Base-by-base conservation (phyloP, 1,140 invertebrate species). In the Heterodera schachtii region DNA sequence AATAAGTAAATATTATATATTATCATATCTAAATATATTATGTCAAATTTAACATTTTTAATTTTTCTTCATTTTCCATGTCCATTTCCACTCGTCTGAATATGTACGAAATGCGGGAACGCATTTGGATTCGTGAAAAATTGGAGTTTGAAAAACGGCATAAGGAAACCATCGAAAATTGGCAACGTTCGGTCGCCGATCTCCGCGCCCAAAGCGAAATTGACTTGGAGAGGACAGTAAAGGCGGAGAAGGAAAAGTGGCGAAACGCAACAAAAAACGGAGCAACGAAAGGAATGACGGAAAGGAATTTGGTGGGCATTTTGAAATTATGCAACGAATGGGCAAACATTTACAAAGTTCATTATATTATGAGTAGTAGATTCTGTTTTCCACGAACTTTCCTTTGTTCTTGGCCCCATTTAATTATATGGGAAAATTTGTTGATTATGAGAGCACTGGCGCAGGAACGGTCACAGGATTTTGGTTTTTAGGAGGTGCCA, bases 81-180 rank as follows among this genome's bases (percentile, higher is more conserved):
- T 47, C 49, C n/a, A 77, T n/a, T 52, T 71, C 79, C 44, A 75
- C 64, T 16, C 75, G 78, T 77, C 75, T 82, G 44, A 44, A 73
- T 71, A 83, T 66, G 16, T 75, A 73, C 79, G 82, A 80, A 60
- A 75, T 60, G 78, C 79, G 70, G 13, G 78, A 82, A 75, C 31
- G 64, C 46, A 76, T 83, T 52, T 74, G 79, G 70, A 83, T 74
- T 31, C 74, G 80, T 43, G 82, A 81, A 69, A 76, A 82, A 46
- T 52, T 64, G 5, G 78, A 73, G 41, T 52, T 81, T 19, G 82
- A 83, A 57, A 21, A 66, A 49, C 77, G 46, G 7, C 49, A 78
- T 16, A 82, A 79, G 46, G 71, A 81, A 49, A 82, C 44, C 43
- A 70, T 60, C 21, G 75, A 71, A 44, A 81, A 82, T 73, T 73